phyloP scores from a whole-genome alignment of 2,888 invertebrate species.

The Limenitis camilla region DNA sequence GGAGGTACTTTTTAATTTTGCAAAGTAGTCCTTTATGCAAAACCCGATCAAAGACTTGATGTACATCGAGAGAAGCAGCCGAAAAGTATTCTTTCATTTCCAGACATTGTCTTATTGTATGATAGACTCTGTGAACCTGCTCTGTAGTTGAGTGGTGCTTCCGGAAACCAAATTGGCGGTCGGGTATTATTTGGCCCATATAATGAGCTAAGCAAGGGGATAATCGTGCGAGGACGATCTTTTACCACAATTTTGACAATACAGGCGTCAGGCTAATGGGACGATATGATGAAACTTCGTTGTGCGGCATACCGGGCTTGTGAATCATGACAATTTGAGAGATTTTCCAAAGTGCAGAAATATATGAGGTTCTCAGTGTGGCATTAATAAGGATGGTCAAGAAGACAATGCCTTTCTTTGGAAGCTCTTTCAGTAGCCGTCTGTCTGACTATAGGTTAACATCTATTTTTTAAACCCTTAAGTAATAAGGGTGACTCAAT shows the following conservation, averaged over 20 bases:
- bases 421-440: neutral
- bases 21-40: conserved; percentile 4
- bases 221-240: neutral
- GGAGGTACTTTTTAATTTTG: conserved; percentile 2
- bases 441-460: no score
- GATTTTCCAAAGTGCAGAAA: conserved; percentile 25
- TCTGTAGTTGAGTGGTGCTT: conserved; percentile 2
- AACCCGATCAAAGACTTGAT: no score
- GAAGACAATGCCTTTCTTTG: neutral
- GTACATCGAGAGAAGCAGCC: neutral
- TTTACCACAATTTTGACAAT: neutral
- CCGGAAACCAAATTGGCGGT: conserved; percentile 10
- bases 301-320: conserved; percentile 23
- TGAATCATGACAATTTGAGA: conserved; percentile 22
- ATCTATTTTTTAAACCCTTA: no score
- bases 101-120: neutral
- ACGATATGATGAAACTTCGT: conserved; percentile 23
- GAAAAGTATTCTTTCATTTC: conserved; percentile 3
- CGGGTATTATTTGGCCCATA: neutral
- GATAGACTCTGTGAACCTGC: conserved; percentile 2
- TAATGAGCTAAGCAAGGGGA: neutral
- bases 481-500: no score
- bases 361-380: neutral
- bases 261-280: no score
- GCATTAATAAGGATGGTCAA: neutral